These are phyloP conservation scores for Acromyrmex charruanus DNA, from an alignment of 1,140 invertebrate genomes.

Conservation along the genomic window DNA sequence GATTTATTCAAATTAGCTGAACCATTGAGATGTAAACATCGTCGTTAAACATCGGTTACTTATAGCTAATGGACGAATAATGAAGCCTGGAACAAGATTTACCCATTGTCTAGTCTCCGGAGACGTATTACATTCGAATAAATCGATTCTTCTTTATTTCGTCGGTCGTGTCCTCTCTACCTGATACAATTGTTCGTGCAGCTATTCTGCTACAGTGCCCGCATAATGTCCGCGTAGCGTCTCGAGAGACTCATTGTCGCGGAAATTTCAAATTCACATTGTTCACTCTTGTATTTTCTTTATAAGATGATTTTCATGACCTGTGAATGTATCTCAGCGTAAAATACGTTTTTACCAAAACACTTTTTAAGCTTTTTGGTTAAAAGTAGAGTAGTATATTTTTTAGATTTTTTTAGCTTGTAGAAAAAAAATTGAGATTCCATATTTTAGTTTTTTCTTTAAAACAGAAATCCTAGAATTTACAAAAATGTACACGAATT, in stretches of 20 bases:
- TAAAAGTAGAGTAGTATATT: background rate
- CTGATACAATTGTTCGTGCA: conserved; percentile 2
- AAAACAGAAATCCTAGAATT: background rate
- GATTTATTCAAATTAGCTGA: conserved; percentile 66
- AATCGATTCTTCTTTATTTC: conserved; percentile 63
- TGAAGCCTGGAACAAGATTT: conserved; percentile 69
- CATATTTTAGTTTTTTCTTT: background rate
- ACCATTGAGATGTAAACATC: conserved; percentile 71
- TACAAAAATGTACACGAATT: too few relatives aligned
- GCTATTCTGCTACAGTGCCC: conserved; percentile 23
- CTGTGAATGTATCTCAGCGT: background rate
- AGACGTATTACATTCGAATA: conserved; percentile 54
- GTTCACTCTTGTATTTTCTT: background rate
- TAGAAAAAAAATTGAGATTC: background rate
- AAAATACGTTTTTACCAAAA: background rate
- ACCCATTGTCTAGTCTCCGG: conserved; percentile 56
- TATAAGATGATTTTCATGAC: background rate
- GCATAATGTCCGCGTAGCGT: background rate
- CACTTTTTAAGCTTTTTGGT: background rate
- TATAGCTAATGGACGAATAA: conserved; percentile 70
- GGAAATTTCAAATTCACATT: conserved; percentile 42
- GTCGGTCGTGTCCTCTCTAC: background rate
- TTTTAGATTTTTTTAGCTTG: background rate
- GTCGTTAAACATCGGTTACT: conserved; percentile 74
- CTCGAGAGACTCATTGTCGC: conserved; percentile 36